Percentiles rank a stretch among this genome's conserved stretches.
These are phyloP conservation scores for Rutilus rutilus DNA, from an alignment of 2,113 vertebrate species.

Conservation along the genomic window DNA sequence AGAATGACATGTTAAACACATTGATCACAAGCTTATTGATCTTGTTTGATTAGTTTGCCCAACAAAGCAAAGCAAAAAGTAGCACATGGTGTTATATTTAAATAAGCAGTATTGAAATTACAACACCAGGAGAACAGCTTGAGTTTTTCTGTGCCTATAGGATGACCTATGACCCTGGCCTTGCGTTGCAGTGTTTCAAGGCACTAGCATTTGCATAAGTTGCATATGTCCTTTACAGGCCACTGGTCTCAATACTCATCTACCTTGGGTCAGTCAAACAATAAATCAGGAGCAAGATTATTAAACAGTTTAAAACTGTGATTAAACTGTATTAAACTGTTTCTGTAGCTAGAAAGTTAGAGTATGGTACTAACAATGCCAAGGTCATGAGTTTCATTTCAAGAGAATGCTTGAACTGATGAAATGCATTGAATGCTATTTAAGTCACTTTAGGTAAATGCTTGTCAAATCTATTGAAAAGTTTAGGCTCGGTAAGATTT, in stretches of 20 bases:
- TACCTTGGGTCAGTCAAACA: neutral
- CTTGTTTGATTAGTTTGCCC: conserved; percentile 31
- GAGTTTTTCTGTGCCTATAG: neutral
- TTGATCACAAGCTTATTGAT: conserved; percentile 51
- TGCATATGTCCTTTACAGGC: neutral
- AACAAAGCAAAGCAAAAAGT: neutral
- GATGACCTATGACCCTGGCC: conserved; percentile 25
- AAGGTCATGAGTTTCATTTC: neutral
- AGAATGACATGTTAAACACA: conserved; percentile 27
- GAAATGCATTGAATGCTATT: neutral
- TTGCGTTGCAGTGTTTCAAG: conserved; percentile 3
- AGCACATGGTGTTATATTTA: conserved; percentile 8
- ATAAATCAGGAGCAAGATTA: neutral
- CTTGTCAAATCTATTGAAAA: neutral
- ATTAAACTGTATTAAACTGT: neutral
- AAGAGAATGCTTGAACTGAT: neutral
- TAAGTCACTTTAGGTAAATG: neutral
- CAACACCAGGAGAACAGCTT: neutral
- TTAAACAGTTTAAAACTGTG: neutral
- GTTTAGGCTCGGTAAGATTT: neutral
- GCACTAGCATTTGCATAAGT: conserved; percentile 18
- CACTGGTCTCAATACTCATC: neutral
- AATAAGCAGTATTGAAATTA: conserved; percentile 32
- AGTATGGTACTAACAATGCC: neutral
- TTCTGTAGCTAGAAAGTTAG: neutral